Conservation (phyloP, 2,888 invertebrate species). For the Microplitis deprimator region DNA sequence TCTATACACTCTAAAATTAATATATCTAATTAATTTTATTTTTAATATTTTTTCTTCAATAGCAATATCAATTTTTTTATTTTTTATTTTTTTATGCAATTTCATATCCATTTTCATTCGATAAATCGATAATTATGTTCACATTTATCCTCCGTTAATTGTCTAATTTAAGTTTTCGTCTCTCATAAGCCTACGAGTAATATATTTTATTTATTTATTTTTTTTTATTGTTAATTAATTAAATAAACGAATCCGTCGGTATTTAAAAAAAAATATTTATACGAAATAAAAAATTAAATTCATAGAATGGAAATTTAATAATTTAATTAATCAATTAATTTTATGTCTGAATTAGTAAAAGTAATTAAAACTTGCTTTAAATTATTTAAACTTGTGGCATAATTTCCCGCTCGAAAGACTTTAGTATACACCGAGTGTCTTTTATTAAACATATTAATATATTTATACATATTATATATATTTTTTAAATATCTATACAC, state of each 20-base stretch:
- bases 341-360: too few species aligned
- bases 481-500: background rate
- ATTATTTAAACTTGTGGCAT: too few species aligned
- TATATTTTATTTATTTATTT: background rate
- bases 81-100: too few species aligned
- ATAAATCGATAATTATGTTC: background rate
- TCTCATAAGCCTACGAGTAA: background rate
- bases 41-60: background rate
- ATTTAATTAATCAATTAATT: too few species aligned
- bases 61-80: background rate
- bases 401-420: background rate
- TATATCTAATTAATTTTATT: background rate
- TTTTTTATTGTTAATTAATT: background rate
- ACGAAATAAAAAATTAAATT: background rate
- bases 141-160: background rate
- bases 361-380: background rate
- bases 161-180: background rate
- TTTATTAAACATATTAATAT: background rate
- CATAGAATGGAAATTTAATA: too few species aligned
- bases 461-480: background rate
- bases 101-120: too few species aligned
- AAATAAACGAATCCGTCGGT: background rate
- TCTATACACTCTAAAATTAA: slow-evolving; percentile 42
- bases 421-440: background rate
- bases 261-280: too few species aligned